Evolutionary conservation across 2,113 vertebrate genomes (phyloP).

Genomic region (Hippotragus niger): DNA sequence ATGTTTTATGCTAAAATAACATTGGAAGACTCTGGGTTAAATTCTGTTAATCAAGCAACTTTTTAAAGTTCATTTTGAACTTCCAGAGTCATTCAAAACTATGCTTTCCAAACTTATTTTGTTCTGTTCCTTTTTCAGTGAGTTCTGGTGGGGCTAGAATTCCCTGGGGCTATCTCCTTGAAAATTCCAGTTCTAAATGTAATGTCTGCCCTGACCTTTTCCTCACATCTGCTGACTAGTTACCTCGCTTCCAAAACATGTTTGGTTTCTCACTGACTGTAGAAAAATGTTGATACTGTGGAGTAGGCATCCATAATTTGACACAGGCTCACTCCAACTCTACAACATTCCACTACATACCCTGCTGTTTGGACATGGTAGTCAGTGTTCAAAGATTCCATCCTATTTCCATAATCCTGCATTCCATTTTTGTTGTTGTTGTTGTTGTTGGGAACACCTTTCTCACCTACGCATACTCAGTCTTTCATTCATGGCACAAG

Average conservation of each 20-base stretch:
- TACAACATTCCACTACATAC: accelerated
- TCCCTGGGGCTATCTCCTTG: neutral
- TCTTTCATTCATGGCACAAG: neutral
- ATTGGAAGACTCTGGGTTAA: neutral
- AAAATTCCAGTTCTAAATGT: neutral
- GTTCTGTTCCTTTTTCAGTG: neutral
- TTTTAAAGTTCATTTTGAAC: neutral
- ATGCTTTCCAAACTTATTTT: neutral
- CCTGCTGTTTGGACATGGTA: accelerated
- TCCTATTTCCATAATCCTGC: accelerated
- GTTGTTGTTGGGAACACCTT: neutral
- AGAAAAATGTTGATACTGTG: neutral
- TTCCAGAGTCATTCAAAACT: neutral
- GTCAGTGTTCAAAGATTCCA: neutral
- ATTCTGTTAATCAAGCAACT: neutral
- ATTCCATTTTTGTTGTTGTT: no score
- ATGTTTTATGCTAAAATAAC: neutral
- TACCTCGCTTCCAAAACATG: accelerated
- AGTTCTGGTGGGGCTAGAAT: neutral
- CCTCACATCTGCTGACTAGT: neutral
- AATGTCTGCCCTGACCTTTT: neutral
- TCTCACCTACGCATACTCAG: accelerated
- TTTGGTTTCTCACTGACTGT: neutral
- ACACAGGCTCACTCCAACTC: neutral
- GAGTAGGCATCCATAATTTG: no score